phyloP scores from a whole-genome alignment of 2,888 invertebrate species.

The Lithophane ornitopus region DNA sequence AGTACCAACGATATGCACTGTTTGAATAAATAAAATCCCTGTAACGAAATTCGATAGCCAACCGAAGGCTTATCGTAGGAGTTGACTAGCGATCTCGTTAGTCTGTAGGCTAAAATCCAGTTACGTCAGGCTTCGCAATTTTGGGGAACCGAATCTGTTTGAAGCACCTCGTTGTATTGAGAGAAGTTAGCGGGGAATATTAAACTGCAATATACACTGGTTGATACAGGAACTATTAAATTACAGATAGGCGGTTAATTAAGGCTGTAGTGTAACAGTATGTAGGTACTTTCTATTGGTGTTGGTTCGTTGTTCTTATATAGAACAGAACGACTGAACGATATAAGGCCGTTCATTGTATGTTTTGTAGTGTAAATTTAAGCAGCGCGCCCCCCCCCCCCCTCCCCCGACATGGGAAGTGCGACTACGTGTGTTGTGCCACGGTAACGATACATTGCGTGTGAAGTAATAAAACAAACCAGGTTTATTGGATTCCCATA shows the following conservation, averaged over 20 bases:
- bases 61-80: conserved; percentile 19
- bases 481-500: too few species aligned
- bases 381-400: too few species aligned
- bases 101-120: conserved; percentile 37
- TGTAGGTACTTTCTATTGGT: not conserved
- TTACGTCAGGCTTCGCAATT: conserved; percentile 16
- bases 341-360: too few species aligned
- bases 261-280: not conserved
- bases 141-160: conserved; percentile 22
- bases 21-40: not conserved
- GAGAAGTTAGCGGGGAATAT: not conserved
- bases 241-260: too few species aligned
- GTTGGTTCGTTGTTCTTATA: not conserved
- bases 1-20: not conserved
- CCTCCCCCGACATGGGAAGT: too few species aligned
- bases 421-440: too few species aligned
- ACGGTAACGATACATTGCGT: too few species aligned
- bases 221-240: not conserved
- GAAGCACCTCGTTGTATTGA: conserved; percentile 1
- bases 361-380: too few species aligned
- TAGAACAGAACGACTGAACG: too few species aligned
- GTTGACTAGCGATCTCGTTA: conserved; percentile 25
- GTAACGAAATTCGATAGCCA: not conserved
- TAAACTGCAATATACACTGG: not conserved
- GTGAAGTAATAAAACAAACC: too few species aligned